These are phyloP conservation scores for Prolemur simus DNA, from an alignment of 2,113 vertebrate species.

Conservation along the genomic window DNA sequence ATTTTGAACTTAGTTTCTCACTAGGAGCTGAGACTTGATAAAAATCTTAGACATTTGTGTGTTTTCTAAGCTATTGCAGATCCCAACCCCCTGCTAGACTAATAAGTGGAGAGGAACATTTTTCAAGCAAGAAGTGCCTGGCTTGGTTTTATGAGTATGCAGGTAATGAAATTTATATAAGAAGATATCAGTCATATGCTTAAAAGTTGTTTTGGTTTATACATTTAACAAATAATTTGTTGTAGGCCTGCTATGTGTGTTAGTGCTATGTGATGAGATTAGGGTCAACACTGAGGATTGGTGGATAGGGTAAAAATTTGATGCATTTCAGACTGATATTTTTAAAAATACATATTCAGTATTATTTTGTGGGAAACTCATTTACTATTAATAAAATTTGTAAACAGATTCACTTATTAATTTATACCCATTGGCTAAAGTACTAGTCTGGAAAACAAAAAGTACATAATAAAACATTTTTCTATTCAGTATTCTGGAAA, in stretches of 20 bases:
- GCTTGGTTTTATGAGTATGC: conserved; percentile 98
- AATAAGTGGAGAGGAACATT: conserved; percentile 90
- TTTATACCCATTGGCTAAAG: background rate
- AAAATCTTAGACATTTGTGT: conserved; percentile 71
- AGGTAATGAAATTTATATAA: conserved; percentile 84
- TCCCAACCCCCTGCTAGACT: conserved; percentile 90
- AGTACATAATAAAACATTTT: background rate
- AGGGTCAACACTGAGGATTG: conserved; percentile 19
- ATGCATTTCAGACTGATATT: background rate
- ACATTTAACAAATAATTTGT: conserved; percentile 64
- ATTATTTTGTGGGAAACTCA: conserved; percentile 1
- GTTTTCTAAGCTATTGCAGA: conserved; percentile 90
- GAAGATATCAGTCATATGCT: conserved; percentile 33
- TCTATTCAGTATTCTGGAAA: background rate
- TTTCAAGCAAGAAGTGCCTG: conserved; percentile 98
- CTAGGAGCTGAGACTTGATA: conserved; percentile 63
- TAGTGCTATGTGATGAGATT: conserved; percentile 46
- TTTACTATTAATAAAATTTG: conserved; percentile 31
- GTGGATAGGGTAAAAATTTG: conserved; percentile 24
- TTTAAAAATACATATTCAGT: conserved; percentile 22
- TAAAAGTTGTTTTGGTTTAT: conserved; percentile 42
- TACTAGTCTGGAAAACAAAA: conserved; percentile 12
- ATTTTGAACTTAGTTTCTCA: conserved; percentile 60
- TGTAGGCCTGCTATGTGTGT: conserved; percentile 28
- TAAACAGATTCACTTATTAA: background rate